Conservation (phyloP, 2,113 vertebrate genomes). For the Willisornis vidua region DNA sequence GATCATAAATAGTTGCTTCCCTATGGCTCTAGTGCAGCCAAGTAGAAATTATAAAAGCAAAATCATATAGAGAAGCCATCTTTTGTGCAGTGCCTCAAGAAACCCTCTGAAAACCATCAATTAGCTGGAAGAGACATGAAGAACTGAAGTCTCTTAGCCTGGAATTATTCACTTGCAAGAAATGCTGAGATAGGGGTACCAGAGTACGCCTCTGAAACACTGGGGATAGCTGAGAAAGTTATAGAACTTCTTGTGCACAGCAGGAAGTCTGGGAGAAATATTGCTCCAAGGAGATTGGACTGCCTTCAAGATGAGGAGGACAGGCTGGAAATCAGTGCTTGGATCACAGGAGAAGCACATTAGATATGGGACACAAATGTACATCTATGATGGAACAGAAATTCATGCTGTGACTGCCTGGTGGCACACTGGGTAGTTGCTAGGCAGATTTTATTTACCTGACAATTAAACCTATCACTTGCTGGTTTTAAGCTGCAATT, state of each 20-base stretch:
- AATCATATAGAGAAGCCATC: neutral
- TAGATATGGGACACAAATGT: neutral
- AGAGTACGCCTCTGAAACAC: neutral
- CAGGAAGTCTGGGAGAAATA: neutral
- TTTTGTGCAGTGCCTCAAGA: neutral
- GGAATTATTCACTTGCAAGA: neutral
- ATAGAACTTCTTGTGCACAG: neutral
- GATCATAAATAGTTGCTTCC: neutral
- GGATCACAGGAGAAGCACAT: neutral
- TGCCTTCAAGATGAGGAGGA: neutral
- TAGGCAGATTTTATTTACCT: neutral
- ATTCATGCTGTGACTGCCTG: neutral
- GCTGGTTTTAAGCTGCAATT: neutral
- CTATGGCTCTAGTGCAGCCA: neutral
- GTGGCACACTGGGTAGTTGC: neutral
- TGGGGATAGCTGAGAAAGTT: neutral
- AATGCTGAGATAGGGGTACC: neutral
- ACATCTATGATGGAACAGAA: rapidly evolving
- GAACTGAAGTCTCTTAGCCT: neutral
- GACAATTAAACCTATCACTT: neutral
- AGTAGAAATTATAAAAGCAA: neutral
- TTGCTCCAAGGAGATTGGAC: neutral
- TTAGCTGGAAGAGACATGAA: neutral
- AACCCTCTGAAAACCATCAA: neutral
- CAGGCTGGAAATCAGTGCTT: neutral